Evolutionary conservation across 2,888 invertebrate genomes (phyloP), one percentile per base, ranked within the genome.

Genomic region (Conops quadrifasciatus): DNA sequence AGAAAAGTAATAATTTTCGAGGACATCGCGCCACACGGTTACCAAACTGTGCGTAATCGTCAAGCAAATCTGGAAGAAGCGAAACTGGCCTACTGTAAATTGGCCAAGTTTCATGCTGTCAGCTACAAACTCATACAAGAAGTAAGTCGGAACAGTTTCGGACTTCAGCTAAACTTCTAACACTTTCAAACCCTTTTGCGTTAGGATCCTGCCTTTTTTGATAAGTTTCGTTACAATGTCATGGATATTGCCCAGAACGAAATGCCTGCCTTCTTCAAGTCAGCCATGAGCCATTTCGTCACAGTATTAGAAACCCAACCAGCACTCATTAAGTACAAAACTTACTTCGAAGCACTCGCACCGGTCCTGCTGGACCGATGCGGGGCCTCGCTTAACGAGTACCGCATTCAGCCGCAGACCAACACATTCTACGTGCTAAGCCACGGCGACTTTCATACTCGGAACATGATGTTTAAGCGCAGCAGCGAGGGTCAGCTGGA

Each of bases 391-490:
- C 24, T 21, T 19, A 47, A 15, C 4, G 73, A 74, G 51, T 73
- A 69, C n/a, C 70, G 63, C 47, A 53, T 62, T 3, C 77, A 78
- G 43, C 77, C 63, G 7, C 73, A 74, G 19, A 9, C 59, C 0
- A 73, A 73, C 13, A 70, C 67, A 9, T 26, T 74, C 36, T 79
- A 78, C 24, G 80, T 80, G 0, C 76, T 83, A 2, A 78, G 77
- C 65, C 83, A 83, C 68, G 83, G 83, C 0, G 83, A 83, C 70
- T 80, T 83, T 43, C 83, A 83, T 69, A 63, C 72, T 7, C 79
- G 78, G 28, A 83, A 83, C 45, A 70, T 83, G 53, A 80, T 83
- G 82, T 80, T 81, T 16, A 79, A 76, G 63, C 70, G 77, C 7
- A 53, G 69, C 24, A 53, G 72, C 15, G 30, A 70, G 0, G 70